These are phyloP conservation scores for Whitmania pigra DNA, from an alignment of 1,140 invertebrate genomes.

Conservation along the genomic window DNA sequence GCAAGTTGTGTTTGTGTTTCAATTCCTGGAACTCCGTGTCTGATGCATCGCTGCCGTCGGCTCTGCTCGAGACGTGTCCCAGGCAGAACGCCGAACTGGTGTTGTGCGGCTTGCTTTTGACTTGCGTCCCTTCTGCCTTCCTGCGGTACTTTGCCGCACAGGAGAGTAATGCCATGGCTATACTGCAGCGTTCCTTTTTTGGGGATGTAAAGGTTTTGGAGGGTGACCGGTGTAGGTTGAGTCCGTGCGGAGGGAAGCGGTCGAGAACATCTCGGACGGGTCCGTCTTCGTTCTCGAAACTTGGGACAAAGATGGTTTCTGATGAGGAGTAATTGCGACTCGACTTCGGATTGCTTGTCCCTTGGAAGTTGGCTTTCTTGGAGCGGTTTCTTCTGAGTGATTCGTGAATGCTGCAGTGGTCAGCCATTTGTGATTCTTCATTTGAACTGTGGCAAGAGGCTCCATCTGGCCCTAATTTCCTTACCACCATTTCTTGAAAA, in stretches of 20 bases:
- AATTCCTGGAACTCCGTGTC: no score
- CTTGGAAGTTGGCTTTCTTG: background rate
- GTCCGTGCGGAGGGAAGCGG: background rate
- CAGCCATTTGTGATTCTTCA: background rate
- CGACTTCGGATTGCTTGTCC: background rate
- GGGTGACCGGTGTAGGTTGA: background rate
- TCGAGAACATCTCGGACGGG: background rate
- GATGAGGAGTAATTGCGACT: constrained; percentile 1
- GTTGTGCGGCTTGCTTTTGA: background rate
- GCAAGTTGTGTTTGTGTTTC: no score
- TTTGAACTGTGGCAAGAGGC: background rate
- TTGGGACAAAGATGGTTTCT: constrained; percentile 1
- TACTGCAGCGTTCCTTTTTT: background rate
- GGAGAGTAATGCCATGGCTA: background rate
- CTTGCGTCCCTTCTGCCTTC: background rate
- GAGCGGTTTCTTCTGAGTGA: constrained; percentile 6
- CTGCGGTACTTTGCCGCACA: background rate
- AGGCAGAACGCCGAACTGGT: background rate
- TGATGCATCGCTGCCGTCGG: no score
- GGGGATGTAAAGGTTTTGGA: background rate
- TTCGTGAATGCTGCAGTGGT: background rate
- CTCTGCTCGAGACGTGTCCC: no score
- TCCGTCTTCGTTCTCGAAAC: background rate
- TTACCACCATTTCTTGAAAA: background rate
- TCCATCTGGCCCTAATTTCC: background rate